A percentile compares a stretch with the other conserved stretches of the same genome.
Conservation (phyloP, 2,113 vertebrate genomes). For the Mobula hypostoma region DNA sequence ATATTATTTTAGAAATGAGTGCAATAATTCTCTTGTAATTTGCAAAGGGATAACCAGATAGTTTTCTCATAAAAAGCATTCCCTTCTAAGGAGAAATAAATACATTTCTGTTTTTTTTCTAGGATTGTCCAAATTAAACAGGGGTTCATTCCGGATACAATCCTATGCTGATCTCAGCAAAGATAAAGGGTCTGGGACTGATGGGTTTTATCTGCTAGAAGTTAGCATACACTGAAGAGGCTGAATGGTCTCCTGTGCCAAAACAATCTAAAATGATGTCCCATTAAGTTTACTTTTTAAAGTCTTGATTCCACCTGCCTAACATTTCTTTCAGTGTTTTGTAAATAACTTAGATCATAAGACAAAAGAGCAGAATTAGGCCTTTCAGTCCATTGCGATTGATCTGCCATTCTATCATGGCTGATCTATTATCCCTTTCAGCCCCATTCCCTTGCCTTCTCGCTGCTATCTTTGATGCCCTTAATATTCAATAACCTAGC, state of each 20-base stretch:
- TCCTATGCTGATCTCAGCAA: background rate
- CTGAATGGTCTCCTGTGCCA: no score
- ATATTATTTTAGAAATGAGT: background rate
- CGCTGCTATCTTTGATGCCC: no score
- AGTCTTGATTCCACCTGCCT: background rate
- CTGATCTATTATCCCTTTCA: no score
- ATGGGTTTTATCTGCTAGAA: no score
- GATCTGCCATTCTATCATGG: no score
- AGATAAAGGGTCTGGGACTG: no score
- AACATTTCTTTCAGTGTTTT: constrained; percentile 18
- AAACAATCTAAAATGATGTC: background rate
- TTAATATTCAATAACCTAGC: no score
- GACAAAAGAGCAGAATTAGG: no score
- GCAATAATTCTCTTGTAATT: constrained; percentile 16
- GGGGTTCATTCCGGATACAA: background rate
- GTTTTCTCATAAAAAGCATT: background rate
- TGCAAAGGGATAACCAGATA: background rate
- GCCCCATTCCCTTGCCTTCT: no score
- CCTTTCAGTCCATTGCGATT: no score
- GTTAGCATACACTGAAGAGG: no score
- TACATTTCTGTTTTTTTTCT: background rate
- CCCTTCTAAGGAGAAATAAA: background rate
- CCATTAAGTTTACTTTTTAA: background rate
- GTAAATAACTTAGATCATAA: no score
- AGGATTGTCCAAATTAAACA: background rate